Evolutionary conservation across 2,888 invertebrate species (phyloP).

Genomic region (Nomada goodeniana): DNA sequence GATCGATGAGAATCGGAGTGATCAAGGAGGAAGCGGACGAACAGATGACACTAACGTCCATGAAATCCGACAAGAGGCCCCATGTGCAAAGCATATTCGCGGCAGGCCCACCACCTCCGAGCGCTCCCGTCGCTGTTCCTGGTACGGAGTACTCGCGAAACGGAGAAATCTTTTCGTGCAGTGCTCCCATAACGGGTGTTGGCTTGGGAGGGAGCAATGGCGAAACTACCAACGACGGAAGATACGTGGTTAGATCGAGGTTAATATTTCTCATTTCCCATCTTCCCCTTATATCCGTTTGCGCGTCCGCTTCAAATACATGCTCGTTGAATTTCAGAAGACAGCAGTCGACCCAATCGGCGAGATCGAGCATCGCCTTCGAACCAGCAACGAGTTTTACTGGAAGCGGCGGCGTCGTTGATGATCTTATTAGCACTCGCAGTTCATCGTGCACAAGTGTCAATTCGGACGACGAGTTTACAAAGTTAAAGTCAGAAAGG

Average conservation of each 20-base stretch:
- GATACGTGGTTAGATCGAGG: slow-evolving; percentile 42
- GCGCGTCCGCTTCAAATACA: too few relatives aligned
- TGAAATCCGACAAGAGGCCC: slow-evolving; percentile 85
- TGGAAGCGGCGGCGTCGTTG: slow-evolving; percentile 57
- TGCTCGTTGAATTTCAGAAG: slow-evolving; percentile 61
- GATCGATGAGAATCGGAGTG: slow-evolving; percentile 81
- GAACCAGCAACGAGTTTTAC: slow-evolving; percentile 68
- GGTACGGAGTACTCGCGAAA: slow-evolving; percentile 69
- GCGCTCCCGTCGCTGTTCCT: slow-evolving; percentile 89
- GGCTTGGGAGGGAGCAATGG: neutral
- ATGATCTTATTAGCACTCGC: slow-evolving; percentile 69
- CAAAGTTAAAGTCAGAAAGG: slow-evolving; percentile 88
- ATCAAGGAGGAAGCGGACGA: slow-evolving; percentile 88
- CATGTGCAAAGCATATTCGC: slow-evolving; percentile 81
- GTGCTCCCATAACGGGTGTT: slow-evolving; percentile 74
- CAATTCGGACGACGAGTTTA: slow-evolving; percentile 88
- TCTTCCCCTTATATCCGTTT: neutral
- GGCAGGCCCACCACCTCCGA: slow-evolving; percentile 86
- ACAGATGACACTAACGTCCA: slow-evolving; percentile 92
- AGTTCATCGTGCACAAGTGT: slow-evolving; percentile 71
- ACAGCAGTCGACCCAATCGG: slow-evolving; percentile 73
- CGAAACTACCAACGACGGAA: slow-evolving; percentile 12
- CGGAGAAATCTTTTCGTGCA: slow-evolving; percentile 76
- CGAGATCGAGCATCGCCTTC: slow-evolving; percentile 70
- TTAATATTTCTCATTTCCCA: neutral